phyloP scores from a whole-genome alignment of 2,888 invertebrate genomes.

The Mimachlamys varia region DNA sequence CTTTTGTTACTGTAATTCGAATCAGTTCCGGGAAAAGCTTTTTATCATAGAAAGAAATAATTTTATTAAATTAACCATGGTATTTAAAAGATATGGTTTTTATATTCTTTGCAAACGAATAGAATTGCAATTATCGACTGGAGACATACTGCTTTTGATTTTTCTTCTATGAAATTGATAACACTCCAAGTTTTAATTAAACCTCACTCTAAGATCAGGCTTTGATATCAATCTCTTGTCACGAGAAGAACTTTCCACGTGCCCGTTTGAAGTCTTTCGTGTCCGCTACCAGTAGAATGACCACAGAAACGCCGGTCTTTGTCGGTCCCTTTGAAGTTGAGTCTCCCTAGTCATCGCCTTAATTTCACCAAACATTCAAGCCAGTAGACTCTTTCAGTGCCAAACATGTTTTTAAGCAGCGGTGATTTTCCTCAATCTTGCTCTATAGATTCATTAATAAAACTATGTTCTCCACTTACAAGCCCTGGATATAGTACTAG shows the following conservation, averaged over 20 bases:
- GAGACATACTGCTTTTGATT: constrained; percentile 12
- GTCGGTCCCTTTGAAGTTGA: neutral
- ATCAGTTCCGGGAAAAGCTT: neutral
- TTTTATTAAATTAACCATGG: neutral
- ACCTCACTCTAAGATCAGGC: neutral
- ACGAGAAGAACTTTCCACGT: constrained; percentile 10
- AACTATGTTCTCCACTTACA: constrained; percentile 21
- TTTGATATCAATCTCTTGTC: neutral
- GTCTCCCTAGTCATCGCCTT: neutral
- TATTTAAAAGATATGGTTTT: neutral
- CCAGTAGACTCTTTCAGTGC: constrained; percentile 10
- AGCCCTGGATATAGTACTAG: neutral
- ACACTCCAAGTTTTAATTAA: constrained; percentile 21
- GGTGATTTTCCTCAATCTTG: constrained; percentile 22
- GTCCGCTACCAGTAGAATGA: neutral
- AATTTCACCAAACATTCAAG: constrained; percentile 16
- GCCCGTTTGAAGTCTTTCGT: constrained; percentile 22
- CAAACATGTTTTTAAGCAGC: neutral
- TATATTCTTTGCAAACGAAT: neutral
- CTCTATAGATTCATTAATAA: constrained; percentile 10
- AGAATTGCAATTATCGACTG: constrained; percentile 1
- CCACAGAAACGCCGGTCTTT: neutral
- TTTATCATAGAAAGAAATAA: neutral
- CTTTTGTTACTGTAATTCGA: neutral
- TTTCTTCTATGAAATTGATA: constrained; percentile 28